phyloP scores from a whole-genome alignment of 1,140 invertebrate species.

The Teleogryllus occipitalis region DNA sequence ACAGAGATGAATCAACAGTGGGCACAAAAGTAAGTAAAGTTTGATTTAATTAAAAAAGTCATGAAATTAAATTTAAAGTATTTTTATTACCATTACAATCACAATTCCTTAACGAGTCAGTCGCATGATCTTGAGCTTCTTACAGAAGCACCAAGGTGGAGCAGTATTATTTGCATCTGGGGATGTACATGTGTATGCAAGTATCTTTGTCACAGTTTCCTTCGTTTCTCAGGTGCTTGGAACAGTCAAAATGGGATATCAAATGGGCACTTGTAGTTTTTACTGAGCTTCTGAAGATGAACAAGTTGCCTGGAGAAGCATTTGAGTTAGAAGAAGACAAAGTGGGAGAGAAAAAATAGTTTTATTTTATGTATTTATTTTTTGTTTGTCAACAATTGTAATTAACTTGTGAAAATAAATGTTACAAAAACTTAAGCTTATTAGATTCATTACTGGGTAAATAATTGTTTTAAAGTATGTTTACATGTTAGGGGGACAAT shows the following conservation, averaged over 20 bases:
- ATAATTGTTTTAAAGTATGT: too few relatives aligned
- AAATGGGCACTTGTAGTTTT: conserved; percentile 10
- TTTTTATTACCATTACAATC: too few relatives aligned
- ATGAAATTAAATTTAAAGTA: too few relatives aligned
- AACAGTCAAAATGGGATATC: conserved; percentile 15
- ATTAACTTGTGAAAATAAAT: neutral
- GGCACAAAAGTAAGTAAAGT: conserved; percentile 14
- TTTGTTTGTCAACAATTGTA: neutral
- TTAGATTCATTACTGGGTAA: too few relatives aligned
- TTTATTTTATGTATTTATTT: neutral
- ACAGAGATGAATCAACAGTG: conserved; percentile 19
- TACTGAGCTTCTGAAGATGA: conserved; percentile 7
- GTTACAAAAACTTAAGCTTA: too few relatives aligned
- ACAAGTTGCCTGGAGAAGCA: conserved; percentile 14
- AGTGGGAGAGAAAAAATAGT: neutral
- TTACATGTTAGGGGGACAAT: too few relatives aligned
- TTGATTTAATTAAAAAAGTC: neutral
- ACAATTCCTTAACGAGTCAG: too few relatives aligned
- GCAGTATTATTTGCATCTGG: too few relatives aligned
- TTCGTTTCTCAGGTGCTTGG: conserved; percentile 7
- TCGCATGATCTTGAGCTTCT: too few relatives aligned
- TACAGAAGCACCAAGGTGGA: too few relatives aligned
- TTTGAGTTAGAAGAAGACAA: neutral
- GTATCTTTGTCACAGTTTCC: neutral
- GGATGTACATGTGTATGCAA: neutral